Conservation (phyloP, 2,888 invertebrate genomes). For the Sicus ferrugineus region DNA sequence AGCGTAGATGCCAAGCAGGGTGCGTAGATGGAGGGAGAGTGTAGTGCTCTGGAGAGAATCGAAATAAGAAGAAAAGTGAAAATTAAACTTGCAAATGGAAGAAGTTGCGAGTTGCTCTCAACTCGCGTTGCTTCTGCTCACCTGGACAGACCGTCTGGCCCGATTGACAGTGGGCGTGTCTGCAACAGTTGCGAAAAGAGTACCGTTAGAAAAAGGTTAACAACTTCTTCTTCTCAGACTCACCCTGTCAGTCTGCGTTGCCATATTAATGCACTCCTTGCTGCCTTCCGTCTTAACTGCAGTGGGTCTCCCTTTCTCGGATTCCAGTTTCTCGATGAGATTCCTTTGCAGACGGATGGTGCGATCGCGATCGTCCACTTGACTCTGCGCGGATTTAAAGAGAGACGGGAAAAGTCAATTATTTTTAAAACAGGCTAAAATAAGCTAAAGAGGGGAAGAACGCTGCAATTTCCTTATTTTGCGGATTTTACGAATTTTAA, state of each 20-base stretch:
- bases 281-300: constrained; percentile 42
- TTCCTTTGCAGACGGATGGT: constrained; percentile 82
- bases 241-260: constrained; percentile 89
- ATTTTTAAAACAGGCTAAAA: no score
- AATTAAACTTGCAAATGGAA: background rate
- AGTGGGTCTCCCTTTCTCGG: constrained; percentile 54
- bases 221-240: constrained; percentile 40
- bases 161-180: constrained; percentile 64
- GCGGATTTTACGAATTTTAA: no score
- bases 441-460: no score
- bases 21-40: background rate
- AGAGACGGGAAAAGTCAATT: background rate
- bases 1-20: background rate
- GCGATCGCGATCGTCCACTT: constrained; percentile 86
- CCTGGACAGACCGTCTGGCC: constrained; percentile 64
- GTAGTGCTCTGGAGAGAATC: background rate
- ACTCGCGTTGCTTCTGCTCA: constrained; percentile 45
- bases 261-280: constrained; percentile 76
- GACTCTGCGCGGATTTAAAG: constrained; percentile 67
- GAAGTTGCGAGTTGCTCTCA: no score
- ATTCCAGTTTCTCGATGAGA: constrained; percentile 72
- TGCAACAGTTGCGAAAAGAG: constrained; percentile 44
- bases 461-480: no score
- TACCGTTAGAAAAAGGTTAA: background rate
- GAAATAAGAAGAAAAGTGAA: constrained; percentile 1